phyloP scores from a whole-genome alignment of 1,140 invertebrate genomes.

The Trichoplusia ni region DNA sequence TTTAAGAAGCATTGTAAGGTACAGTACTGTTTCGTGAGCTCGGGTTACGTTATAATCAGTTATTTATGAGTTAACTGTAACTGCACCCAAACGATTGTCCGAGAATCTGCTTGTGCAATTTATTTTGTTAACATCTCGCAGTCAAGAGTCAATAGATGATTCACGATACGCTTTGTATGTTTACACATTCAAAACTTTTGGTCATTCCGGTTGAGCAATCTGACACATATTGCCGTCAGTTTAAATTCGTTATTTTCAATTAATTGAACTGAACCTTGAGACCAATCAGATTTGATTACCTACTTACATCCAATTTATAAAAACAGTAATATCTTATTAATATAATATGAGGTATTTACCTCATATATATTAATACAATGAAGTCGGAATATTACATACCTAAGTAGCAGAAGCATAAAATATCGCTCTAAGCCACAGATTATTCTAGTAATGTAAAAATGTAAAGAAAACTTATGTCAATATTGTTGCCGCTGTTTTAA shows the following conservation, averaged over 20 bases:
- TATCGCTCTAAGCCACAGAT: neutral
- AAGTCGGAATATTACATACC: neutral
- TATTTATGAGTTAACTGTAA: constrained; percentile 18
- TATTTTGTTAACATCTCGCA: constrained; percentile 7
- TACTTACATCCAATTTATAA: too few relatives aligned
- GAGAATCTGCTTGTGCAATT: constrained; percentile 26
- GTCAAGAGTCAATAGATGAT: constrained; percentile 20
- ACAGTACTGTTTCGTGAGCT: neutral
- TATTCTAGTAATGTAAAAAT: neutral
- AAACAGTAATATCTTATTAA: too few relatives aligned
- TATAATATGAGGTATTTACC: too few relatives aligned
- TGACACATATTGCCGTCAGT: constrained; percentile 6
- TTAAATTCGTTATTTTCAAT: too few relatives aligned
- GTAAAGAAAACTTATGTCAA: constrained; percentile 1
- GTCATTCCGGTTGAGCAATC: neutral
- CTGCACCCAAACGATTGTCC: constrained; percentile 25
- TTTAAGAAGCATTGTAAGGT: constrained; percentile 46
- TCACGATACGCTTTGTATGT: constrained; percentile 9
- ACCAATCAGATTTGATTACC: too few relatives aligned
- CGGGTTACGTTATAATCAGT: constrained; percentile 18
- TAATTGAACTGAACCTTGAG: too few relatives aligned
- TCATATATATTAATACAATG: too few relatives aligned
- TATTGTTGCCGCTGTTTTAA: constrained; percentile 32
- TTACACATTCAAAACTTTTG: neutral
- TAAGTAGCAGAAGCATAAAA: too few relatives aligned